Base-by-base conservation (phyloP, 2,797 vertebrate species). In the Borostomias antarcticus region DNA sequence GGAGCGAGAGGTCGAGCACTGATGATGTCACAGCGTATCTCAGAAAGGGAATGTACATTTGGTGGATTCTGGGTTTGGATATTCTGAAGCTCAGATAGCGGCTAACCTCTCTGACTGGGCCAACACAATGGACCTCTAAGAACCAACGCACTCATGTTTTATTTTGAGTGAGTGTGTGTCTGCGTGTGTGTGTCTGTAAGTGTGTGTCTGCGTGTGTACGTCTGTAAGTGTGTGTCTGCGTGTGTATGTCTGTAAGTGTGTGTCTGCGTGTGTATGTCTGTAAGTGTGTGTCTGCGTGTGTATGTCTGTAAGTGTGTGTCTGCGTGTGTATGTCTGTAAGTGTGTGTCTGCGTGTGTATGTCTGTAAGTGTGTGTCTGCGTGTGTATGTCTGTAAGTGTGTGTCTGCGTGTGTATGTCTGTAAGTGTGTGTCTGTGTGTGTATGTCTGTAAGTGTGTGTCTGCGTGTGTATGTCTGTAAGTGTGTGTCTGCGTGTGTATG, bases 51-150 rank as follows among this genome's bases (percentile, higher is more conserved):
- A 83, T 60, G 45, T 74, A 78, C 69, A 21, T 35, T 70, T 79
- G 83, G 82, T 76, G 73, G 76, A 77, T 80, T 78, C 76, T 74
- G 78, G 30, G 54, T 30, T 9, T 33, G 54, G 30, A 57, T 30
- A 17, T 10, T 10, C 30, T 11, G 56, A 62, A 17, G 71, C 84
- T 85, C 84, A 86, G 88, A 82, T 89, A 79, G 86, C 78, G 74
- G 82, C 88, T 88, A 86, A 89, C 88, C 86, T 89, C 28, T 71
- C 62, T 75, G 86, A 79, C 82, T 28, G 72, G 53, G 76, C 85
- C 80, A 85, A 88, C 81, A 88, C 88, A 89, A 89, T 89, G 80
- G 82, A 84, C 86, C 85, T 85, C 81, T 23, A 13, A 80, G 69
- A 82, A 69, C 66, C 52, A 33, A n/a, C n/a, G n/a, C 79, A 76